phyloP scores from a whole-genome alignment of 2,888 invertebrate genomes.

The Thalpophila matura region DNA sequence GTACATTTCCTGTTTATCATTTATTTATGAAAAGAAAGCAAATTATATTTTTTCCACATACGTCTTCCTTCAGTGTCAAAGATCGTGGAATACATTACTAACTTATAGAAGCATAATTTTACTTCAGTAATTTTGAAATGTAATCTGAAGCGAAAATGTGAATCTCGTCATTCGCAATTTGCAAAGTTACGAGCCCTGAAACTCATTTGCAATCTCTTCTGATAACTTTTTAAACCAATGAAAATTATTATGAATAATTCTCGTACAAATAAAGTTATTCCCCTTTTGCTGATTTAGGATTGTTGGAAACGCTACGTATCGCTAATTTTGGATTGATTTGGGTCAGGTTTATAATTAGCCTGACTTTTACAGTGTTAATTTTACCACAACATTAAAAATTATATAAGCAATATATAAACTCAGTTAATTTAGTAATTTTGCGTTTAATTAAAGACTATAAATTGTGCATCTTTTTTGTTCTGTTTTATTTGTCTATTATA shows the following conservation, averaged over 20 bases:
- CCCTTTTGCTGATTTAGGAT: background rate
- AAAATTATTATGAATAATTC: constrained; percentile 19
- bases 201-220: constrained; percentile 44
- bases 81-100: no score
- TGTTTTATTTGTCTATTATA: no score
- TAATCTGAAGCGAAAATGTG: constrained; percentile 34
- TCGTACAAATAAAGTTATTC: background rate
- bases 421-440: no score
- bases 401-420: no score
- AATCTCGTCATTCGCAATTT: constrained; percentile 44
- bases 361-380: no score
- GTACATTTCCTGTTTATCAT: no score
- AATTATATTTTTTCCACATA: no score
- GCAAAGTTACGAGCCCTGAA: constrained; percentile 46
- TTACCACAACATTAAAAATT: no score
- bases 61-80: no score
- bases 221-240: constrained; percentile 39
- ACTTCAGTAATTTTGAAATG: constrained; percentile 3
- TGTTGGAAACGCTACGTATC: background rate
- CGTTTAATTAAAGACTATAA: no score
- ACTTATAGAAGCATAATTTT: constrained; percentile 15
- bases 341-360: background rate
- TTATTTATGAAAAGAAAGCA: no score
- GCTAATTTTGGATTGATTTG: background rate
- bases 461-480: no score